phyloP scores from a whole-genome alignment of 2,888 invertebrate genomes.

The Elegia similella region DNA sequence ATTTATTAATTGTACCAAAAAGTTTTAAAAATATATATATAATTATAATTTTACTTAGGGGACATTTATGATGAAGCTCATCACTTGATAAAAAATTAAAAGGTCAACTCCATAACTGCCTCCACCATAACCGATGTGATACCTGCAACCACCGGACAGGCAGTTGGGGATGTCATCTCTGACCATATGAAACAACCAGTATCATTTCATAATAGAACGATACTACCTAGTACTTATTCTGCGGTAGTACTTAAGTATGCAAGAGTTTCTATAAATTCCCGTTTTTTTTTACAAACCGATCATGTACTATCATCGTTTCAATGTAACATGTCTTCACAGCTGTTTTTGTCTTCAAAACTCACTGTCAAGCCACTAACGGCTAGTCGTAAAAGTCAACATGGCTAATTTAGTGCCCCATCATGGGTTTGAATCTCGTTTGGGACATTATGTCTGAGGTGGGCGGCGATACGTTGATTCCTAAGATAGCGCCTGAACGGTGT shows the following conservation, averaged over 20 bases:
- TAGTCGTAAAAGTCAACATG: conserved; percentile 59
- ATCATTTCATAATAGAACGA: too few relatives aligned
- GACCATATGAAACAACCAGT: too few relatives aligned
- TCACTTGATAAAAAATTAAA: too few relatives aligned
- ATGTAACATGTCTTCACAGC: conserved; percentile 38
- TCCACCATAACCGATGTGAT: too few relatives aligned
- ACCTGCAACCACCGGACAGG: too few relatives aligned
- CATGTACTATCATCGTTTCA: conserved; percentile 22
- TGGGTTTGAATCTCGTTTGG: conserved; percentile 51
- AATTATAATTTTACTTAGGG: too few relatives aligned
- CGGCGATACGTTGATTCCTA: conserved; percentile 61
- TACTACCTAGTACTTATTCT: too few relatives aligned
- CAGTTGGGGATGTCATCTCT: too few relatives aligned
- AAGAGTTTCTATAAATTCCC: neutral
- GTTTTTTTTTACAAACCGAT: conserved; percentile 11
- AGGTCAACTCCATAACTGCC: too few relatives aligned
- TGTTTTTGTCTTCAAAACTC: conserved; percentile 50
- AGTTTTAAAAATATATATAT: too few relatives aligned
- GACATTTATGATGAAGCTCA: too few relatives aligned
- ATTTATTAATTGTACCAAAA: too few relatives aligned
- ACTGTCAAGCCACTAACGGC: conserved; percentile 63
- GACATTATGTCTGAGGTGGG: conserved; percentile 58
- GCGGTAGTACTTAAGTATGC: neutral
- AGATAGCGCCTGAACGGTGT: conserved; percentile 46
- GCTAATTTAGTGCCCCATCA: conserved; percentile 65